phyloP scores from a whole-genome alignment of 2,113 vertebrate species.

The Tragelaphus scriptus region DNA sequence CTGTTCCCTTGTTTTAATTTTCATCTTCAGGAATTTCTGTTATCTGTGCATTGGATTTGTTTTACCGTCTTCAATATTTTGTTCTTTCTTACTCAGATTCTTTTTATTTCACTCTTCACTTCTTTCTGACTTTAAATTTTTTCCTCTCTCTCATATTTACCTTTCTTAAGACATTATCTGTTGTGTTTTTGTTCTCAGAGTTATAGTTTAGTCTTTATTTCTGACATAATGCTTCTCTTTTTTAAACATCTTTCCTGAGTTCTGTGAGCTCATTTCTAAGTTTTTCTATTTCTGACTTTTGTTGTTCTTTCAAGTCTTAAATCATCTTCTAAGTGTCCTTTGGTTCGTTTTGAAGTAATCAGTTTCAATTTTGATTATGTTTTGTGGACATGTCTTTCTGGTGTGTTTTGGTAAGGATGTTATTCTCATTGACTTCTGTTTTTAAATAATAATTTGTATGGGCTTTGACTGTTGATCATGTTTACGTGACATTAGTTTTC shows the following conservation, averaged over 20 bases:
- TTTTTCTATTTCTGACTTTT: neutral
- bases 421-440: neutral
- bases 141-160: neutral
- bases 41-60: neutral
- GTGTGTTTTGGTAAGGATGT: neutral
- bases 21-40: neutral
- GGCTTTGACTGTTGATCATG: neutral
- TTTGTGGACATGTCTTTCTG: neutral
- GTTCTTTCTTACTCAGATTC: neutral
- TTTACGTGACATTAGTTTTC: neutral
- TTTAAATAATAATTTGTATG: neutral
- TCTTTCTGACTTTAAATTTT: neutral
- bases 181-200: neutral
- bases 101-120: neutral
- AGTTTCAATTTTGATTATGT: neutral
- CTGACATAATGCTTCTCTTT: neutral
- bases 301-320: neutral
- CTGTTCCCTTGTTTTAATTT: constrained; percentile 1
- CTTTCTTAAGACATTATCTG: neutral
- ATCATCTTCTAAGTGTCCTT: neutral
- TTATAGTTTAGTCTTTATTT: neutral
- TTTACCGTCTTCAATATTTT: neutral
- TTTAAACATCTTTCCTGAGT: neutral
- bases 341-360: neutral
- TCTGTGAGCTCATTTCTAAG: neutral